Conservation (phyloP, 2,797 vertebrate species). For the Tinamus major region DNA sequence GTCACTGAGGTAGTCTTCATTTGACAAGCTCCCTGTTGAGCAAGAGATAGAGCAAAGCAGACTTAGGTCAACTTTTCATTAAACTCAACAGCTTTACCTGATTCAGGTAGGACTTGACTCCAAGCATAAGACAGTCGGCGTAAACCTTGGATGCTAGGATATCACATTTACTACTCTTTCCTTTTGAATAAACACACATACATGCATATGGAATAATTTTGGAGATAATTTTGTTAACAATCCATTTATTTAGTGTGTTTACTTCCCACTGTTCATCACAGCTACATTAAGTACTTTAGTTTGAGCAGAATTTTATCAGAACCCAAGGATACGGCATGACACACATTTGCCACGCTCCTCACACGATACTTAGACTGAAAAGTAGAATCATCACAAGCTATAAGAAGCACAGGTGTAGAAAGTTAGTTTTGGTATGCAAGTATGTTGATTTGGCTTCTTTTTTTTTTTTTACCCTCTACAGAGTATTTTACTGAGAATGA, state of each 20-base stretch:
- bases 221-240: background rate
- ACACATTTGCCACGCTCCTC: background rate
- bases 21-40: slow-evolving; percentile 4
- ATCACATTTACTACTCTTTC: slow-evolving; percentile 21
- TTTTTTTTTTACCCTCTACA: background rate
- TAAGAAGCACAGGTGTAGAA: background rate
- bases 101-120: background rate
- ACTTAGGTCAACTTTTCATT: background rate
- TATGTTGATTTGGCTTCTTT: background rate
- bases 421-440: background rate
- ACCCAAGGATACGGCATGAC: background rate
- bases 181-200: slow-evolving; percentile 14
- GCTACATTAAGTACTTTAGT: background rate
- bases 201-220: background rate
- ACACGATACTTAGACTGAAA: background rate
- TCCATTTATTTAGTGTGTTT: background rate
- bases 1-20: background rate
- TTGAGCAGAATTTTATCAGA: background rate
- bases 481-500: background rate
- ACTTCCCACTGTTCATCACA: background rate
- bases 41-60: slow-evolving; percentile 19
- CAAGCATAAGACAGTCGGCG: slow-evolving; percentile 10
- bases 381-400: background rate
- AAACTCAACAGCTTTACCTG: slow-evolving; percentile 28
- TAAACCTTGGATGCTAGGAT: background rate